Evolutionary conservation across 1,140 invertebrate species (phyloP).

Genomic region (Adelges cooleyi): DNA sequence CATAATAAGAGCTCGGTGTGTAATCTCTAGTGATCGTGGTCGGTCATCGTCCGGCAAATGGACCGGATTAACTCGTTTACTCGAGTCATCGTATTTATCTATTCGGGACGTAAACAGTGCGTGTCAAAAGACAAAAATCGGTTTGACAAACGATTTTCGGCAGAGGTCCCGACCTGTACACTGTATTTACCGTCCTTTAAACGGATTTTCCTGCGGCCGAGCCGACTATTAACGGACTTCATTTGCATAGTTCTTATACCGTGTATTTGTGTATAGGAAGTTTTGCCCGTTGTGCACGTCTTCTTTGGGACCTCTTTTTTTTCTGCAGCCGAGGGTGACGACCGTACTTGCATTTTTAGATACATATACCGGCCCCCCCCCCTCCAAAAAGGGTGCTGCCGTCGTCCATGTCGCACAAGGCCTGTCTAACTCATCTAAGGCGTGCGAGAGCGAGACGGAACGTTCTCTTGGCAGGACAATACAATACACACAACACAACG

Average conservation of each 20-base stretch:
- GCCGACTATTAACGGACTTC: slow-evolving; percentile 15
- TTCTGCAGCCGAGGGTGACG: slow-evolving; percentile 15
- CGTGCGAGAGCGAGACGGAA: too few relatives aligned
- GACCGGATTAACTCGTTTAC: slow-evolving; percentile 8
- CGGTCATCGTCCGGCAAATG: slow-evolving; percentile 5
- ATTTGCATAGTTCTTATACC: slow-evolving; percentile 24
- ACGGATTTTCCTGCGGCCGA: slow-evolving; percentile 14
- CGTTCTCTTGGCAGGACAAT: not conserved
- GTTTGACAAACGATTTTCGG: slow-evolving; percentile 22
- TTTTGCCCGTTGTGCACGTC: slow-evolving; percentile 3
- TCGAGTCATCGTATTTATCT: too few relatives aligned
- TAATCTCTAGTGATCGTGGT: too few relatives aligned
- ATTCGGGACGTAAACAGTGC: slow-evolving; percentile 17
- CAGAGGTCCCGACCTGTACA: not conserved
- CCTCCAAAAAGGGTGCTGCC: not conserved
- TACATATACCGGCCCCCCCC: too few relatives aligned
- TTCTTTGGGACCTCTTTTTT: not conserved
- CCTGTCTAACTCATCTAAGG: too few relatives aligned
- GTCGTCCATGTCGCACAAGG: not conserved
- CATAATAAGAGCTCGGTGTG: not conserved
- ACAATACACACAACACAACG: too few relatives aligned
- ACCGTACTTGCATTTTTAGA: too few relatives aligned
- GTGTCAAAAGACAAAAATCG: not conserved
- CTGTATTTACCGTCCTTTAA: slow-evolving; percentile 20
- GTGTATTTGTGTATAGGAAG: not conserved